Evolutionary conservation across 2,797 vertebrate species (phyloP).

Genomic region (Sebastiscus albofasciatus): DNA sequence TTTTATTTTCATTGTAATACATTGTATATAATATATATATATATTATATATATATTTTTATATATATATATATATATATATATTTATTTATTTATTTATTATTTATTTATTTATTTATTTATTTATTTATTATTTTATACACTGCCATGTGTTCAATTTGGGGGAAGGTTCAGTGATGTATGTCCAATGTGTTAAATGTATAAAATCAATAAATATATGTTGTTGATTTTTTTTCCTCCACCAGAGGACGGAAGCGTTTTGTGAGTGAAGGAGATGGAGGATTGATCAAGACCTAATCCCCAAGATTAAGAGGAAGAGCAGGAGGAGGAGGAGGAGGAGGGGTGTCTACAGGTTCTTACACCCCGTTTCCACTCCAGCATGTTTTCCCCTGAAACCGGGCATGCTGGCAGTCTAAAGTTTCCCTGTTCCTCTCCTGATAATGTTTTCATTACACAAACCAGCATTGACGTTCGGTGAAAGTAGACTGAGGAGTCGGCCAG

Average conservation of each 20-base stretch:
- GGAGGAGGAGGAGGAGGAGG: slow-evolving; percentile 17
- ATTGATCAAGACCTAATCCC: slow-evolving; percentile 81
- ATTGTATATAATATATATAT: too few species aligned
- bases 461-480: slow-evolving; percentile 62
- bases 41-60: too few species aligned
- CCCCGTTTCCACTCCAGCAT: slow-evolving; percentile 43
- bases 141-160: too few species aligned
- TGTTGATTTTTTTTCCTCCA: slow-evolving; percentile 35
- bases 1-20: too few species aligned
- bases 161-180: too few species aligned
- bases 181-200: too few species aligned
- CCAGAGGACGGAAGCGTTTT: slow-evolving; percentile 89
- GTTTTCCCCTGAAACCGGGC: slow-evolving; percentile 39
- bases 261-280: slow-evolving; percentile 91
- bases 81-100: too few species aligned
- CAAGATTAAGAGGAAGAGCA: slow-evolving; percentile 19
- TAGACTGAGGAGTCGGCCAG: slow-evolving; percentile 36
- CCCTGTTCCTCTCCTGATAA: slow-evolving; percentile 53
- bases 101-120: too few species aligned
- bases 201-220: too few species aligned
- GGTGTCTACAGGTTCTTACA: slow-evolving; percentile 30
- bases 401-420: slow-evolving; percentile 43
- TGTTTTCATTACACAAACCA: slow-evolving; percentile 65
- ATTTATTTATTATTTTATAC: too few species aligned
- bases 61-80: too few species aligned